These are phyloP conservation scores for Taxidea taxus DNA, from an alignment of 2,113 vertebrate species.

Conservation along the genomic window DNA sequence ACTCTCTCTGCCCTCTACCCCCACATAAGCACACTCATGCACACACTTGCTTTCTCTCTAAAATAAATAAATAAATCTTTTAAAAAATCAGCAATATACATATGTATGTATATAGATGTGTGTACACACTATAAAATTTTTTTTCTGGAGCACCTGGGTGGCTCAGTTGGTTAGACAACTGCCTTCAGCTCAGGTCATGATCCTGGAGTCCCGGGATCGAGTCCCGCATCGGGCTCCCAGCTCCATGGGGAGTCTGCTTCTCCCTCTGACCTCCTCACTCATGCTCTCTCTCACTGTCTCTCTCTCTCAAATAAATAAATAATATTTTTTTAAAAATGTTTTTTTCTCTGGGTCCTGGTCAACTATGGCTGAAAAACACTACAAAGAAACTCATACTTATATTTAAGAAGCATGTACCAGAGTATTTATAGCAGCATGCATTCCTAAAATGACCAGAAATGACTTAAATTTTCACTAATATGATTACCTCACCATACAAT, in stretches of 20 bases:
- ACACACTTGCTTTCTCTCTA: not conserved
- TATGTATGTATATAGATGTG: not conserved
- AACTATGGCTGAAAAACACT: constrained; percentile 3
- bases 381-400: not conserved
- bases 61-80: not conserved
- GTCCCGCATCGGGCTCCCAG: no score
- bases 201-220: no score
- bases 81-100: not conserved
- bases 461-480: not conserved
- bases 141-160: no score
- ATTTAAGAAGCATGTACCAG: not conserved
- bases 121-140: not conserved
- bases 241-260: no score
- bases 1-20: not conserved
- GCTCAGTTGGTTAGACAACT: no score
- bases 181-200: no score
- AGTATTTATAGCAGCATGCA: not conserved
- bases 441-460: not conserved
- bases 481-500: not conserved
- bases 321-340: no score
- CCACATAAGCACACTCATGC: not conserved
- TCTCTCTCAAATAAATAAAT: no score
- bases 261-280: no score
- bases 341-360: not conserved
- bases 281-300: no score